Evolutionary conservation across 1,140 invertebrate genomes (phyloP).

Genomic region (Drosophila varians): DNA sequence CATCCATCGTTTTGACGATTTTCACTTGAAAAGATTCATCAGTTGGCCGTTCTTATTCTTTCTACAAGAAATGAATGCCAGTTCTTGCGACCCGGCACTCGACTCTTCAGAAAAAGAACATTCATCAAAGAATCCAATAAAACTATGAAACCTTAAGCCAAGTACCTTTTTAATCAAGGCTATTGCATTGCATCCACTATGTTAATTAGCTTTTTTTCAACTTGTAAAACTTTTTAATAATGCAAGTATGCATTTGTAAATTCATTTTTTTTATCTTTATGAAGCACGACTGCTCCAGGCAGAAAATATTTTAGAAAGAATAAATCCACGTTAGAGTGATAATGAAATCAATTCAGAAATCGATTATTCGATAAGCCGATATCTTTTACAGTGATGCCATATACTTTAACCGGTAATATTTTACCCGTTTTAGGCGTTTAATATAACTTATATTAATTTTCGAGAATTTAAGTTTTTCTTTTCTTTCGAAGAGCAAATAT

Average conservation of each 20-base stretch:
- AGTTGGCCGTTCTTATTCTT: constrained; percentile 83
- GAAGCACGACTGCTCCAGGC: background rate
- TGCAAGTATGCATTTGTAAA: background rate
- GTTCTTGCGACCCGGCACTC: constrained; percentile 35
- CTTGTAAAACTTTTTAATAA: background rate
- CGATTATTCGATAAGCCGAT: no score
- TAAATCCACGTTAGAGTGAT: no score
- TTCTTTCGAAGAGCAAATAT: no score
- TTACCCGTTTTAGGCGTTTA: no score
- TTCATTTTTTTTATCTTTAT: background rate
- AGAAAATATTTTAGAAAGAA: constrained; percentile 5
- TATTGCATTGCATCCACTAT: background rate
- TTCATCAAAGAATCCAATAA: constrained; percentile 45
- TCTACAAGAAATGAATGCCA: constrained; percentile 61
- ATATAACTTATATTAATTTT: no score
- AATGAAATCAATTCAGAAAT: no score
- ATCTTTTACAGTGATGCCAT: no score
- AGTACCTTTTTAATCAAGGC: constrained; percentile 17
- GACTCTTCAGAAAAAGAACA: constrained; percentile 79
- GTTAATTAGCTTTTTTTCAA: constrained; percentile 11
- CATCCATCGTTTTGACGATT: background rate
- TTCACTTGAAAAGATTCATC: constrained; percentile 24
- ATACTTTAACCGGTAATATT: no score
- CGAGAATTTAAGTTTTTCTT: no score
- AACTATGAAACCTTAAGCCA: constrained; percentile 3